Percentiles rank a stretch among this genome's conserved stretches.
Conservation (phyloP, 2,797 vertebrate species). For the Pogonophryne albipinna region DNA sequence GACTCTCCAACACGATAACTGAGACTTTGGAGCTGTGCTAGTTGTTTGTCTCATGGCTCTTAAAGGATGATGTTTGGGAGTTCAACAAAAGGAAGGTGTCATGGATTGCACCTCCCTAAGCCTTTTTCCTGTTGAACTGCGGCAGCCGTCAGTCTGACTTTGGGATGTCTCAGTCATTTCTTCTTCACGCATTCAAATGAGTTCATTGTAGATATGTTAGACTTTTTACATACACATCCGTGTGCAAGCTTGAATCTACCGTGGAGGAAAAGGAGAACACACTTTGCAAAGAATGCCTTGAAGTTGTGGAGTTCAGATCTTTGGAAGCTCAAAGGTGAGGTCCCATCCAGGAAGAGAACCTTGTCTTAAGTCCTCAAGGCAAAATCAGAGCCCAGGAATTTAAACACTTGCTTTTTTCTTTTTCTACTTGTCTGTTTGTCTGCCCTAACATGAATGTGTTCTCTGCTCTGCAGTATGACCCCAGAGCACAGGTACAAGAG, state of each 20-base stretch:
- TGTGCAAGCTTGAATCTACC: constrained; percentile 67
- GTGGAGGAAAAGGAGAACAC: constrained; percentile 63
- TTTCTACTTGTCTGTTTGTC: constrained; percentile 50
- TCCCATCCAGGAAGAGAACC: constrained; percentile 64
- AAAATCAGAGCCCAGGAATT: constrained; percentile 61
- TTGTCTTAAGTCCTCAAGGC: constrained; percentile 74
- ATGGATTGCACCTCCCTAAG: constrained; percentile 70
- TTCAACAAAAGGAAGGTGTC: constrained; percentile 67
- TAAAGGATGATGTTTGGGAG: constrained; percentile 56
- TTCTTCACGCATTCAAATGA: constrained; percentile 70
- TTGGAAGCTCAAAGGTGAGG: constrained; percentile 52
- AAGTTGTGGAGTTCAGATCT: constrained; percentile 57
- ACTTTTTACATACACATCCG: constrained; percentile 67
- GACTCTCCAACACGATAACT: constrained; percentile 71
- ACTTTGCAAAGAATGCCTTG: constrained; percentile 74
- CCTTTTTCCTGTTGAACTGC: constrained; percentile 76
- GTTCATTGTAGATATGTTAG: constrained; percentile 76
- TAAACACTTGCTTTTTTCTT: constrained; percentile 42
- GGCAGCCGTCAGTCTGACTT: constrained; percentile 64
- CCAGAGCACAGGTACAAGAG: constrained; percentile 67
- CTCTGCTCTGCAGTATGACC: constrained; percentile 51
- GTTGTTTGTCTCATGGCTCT: constrained; percentile 65
- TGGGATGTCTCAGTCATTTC: constrained; percentile 72
- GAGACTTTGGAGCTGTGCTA: constrained; percentile 65
- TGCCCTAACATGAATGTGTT: constrained; percentile 57